phyloP scores from a whole-genome alignment of 2,113 vertebrate species.

The Poecilia latipinna region DNA sequence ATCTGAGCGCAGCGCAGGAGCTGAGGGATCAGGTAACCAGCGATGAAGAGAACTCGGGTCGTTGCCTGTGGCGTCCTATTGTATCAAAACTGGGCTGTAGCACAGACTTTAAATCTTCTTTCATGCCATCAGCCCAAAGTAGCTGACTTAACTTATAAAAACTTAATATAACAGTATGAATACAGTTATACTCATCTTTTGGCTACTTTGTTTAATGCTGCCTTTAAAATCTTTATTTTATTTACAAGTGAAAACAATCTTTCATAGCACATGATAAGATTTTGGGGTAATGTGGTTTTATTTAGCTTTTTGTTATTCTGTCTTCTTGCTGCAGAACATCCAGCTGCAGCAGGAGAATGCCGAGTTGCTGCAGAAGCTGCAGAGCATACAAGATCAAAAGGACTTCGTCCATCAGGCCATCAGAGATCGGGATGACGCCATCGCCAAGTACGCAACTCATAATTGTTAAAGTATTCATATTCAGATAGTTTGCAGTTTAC shows the following conservation, averaged over 20 bases:
- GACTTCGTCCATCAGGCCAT: conserved; percentile 77
- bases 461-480: not conserved
- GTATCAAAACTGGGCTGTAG: conserved; percentile 3
- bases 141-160: not conserved
- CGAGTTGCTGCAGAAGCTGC: conserved; percentile 53
- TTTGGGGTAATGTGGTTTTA: not conserved
- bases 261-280: not conserved
- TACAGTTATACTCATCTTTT: not conserved
- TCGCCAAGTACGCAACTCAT: conserved; percentile 80
- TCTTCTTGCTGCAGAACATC: conserved; percentile 46
- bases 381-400: conserved; percentile 41
- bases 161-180: not conserved
- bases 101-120: not conserved
- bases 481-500: not conserved
- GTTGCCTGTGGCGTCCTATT: conserved; percentile 12
- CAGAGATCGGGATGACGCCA: conserved; percentile 85
- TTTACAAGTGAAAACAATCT: not conserved
- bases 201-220: not conserved
- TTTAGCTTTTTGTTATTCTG: not conserved
- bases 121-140: not conserved
- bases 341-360: conserved; percentile 69
- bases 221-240: not conserved
- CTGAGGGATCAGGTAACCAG: conserved; percentile 77
- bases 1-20: conserved; percentile 61
- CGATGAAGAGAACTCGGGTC: conserved; percentile 31